A percentile compares a stretch with the other conserved stretches of the same genome.
phyloP scores from a whole-genome alignment of 2,797 vertebrate genomes.

The Microctenopoma stevenorrisi region DNA sequence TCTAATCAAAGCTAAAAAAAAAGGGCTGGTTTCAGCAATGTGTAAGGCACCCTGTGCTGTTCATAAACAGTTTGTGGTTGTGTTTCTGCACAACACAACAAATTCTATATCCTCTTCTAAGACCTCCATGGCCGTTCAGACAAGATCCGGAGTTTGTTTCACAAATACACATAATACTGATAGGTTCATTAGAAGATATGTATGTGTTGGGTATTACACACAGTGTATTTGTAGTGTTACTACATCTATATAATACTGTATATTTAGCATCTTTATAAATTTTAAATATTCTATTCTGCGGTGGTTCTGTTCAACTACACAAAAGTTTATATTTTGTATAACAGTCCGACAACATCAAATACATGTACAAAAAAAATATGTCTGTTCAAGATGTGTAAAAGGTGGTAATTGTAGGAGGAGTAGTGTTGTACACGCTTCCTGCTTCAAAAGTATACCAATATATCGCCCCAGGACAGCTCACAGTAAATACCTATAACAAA shows the following conservation, averaged over 20 bases:
- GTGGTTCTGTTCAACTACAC: background rate
- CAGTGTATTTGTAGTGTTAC: background rate
- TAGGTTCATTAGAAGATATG: slow-evolving; percentile 2
- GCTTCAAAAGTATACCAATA: slow-evolving; percentile 12
- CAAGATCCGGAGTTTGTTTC: slow-evolving; percentile 12
- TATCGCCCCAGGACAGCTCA: background rate
- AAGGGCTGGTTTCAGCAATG: background rate
- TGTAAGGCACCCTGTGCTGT: slow-evolving; percentile 16
- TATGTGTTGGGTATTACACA: background rate
- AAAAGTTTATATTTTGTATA: background rate
- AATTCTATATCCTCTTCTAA: background rate
- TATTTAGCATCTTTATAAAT: slow-evolving; percentile 24
- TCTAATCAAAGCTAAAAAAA: background rate
- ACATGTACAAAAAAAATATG: slow-evolving; percentile 19
- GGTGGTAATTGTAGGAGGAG: slow-evolving; percentile 6
- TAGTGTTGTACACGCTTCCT: slow-evolving; percentile 15
- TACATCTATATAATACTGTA: background rate
- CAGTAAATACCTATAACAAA: slow-evolving; percentile 6
- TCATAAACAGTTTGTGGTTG: slow-evolving; percentile 1
- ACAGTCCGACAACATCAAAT: slow-evolving; percentile 6
- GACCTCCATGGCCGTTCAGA: background rate
- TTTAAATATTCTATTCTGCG: background rate
- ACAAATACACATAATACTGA: slow-evolving; percentile 16
- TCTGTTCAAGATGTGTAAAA: slow-evolving; percentile 9
- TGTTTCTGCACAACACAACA: slow-evolving; percentile 21